Percentiles rank a stretch among this genome's conserved stretches.
Evolutionary conservation across 2,113 vertebrate species (phyloP).

Genomic region (Phoxinus phoxinus): DNA sequence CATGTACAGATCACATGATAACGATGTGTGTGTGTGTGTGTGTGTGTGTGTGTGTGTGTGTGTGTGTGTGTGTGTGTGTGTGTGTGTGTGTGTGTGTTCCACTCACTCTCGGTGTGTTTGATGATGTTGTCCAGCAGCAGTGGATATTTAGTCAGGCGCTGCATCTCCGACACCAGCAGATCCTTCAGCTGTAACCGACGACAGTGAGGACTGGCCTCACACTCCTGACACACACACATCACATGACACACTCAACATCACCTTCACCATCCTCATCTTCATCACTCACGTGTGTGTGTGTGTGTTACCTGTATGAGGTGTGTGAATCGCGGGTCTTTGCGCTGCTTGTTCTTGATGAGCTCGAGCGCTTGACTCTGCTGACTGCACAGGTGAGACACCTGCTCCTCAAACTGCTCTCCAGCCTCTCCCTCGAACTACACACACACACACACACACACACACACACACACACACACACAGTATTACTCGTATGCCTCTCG

Average conservation of each 20-base stretch:
- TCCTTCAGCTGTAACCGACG: constrained; percentile 93
- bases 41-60: no score
- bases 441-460: constrained; percentile 40
- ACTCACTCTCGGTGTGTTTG: constrained; percentile 85
- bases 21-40: not conserved
- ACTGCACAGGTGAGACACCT: constrained; percentile 86
- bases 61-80: no score
- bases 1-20: not conserved
- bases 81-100: constrained; percentile 1
- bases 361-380: constrained; percentile 88
- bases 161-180: constrained; percentile 92
- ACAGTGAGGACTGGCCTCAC: constrained; percentile 88
- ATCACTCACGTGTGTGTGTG: no score
- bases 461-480: not conserved
- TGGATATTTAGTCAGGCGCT: constrained; percentile 93
- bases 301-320: constrained; percentile 71
- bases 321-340: constrained; percentile 90
- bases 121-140: constrained; percentile 91
- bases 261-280: no score
- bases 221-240: constrained; percentile 65
- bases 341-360: constrained; percentile 90
- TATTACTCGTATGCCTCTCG: not conserved
- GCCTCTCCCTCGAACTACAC: constrained; percentile 85
- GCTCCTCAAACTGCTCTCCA: constrained; percentile 87
- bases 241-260: not conserved